These are phyloP conservation scores for Scaptodrosophila latifasciaeformis DNA, from an alignment of 2,888 invertebrate species.

Conservation along the genomic window DNA sequence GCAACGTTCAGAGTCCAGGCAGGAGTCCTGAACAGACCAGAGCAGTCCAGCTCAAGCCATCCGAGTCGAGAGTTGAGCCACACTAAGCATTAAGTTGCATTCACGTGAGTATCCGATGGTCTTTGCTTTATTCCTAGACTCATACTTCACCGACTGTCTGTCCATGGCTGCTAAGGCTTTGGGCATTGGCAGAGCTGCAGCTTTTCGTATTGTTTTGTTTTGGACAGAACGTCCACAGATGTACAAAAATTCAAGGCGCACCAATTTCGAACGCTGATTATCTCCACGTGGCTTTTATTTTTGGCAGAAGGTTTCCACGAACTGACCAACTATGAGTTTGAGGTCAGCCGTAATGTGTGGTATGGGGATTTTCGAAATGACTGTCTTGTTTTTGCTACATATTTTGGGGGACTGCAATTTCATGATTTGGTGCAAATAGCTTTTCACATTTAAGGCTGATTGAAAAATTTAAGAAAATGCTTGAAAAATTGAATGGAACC, in stretches of 20 bases:
- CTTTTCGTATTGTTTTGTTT: constrained; percentile 47
- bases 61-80: constrained; percentile 1
- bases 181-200: constrained; percentile 39
- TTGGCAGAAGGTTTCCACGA: no score
- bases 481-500: no score
- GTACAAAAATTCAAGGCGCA: constrained; percentile 19
- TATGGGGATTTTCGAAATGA: no score
- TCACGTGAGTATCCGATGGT: constrained; percentile 19
- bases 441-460: no score
- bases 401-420: no score
- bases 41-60: neutral
- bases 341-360: constrained; percentile 4
- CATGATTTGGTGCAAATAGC: no score
- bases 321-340: no score
- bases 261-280: constrained; percentile 51
- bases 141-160: constrained; percentile 11
- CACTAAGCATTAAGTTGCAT: constrained; percentile 38
- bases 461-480: no score
- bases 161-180: constrained; percentile 46
- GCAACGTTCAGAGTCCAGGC: constrained; percentile 40
- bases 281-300: constrained; percentile 45
- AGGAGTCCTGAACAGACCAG: neutral
- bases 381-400: constrained; percentile 5
- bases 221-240: neutral
- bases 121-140: neutral